Percentiles rank a stretch among this genome's conserved stretches.
Evolutionary conservation across 1,140 invertebrate species (phyloP).

Genomic region (Elymnias hypermnestra): DNA sequence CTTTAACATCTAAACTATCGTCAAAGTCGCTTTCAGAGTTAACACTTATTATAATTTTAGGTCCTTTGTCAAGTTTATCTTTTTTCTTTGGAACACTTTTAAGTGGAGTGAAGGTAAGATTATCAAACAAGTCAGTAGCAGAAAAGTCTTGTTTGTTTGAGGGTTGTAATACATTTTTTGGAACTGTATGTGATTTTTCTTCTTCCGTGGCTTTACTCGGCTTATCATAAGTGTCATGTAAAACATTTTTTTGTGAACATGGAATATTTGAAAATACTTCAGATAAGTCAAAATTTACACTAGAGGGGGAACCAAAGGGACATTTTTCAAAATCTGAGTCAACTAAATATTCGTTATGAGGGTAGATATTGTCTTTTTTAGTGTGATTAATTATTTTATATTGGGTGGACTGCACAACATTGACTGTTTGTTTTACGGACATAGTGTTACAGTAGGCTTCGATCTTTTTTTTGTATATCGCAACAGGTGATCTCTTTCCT

Average conservation of each 20-base stretch:
- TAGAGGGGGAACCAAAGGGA: slow-evolving; percentile 55
- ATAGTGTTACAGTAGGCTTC: slow-evolving; percentile 47
- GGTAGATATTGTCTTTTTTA: slow-evolving; percentile 41
- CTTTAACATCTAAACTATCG: slow-evolving; percentile 48
- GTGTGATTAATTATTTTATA: slow-evolving; percentile 33
- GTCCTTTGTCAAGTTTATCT: slow-evolving; percentile 51
- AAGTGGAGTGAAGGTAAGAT: slow-evolving; percentile 58
- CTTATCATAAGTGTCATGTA: slow-evolving; percentile 55
- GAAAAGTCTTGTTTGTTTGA: slow-evolving; percentile 47
- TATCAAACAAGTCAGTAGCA: slow-evolving; percentile 53
- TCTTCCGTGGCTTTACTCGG: slow-evolving; percentile 25
- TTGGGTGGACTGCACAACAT: slow-evolving; percentile 41
- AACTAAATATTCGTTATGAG: slow-evolving; percentile 30
- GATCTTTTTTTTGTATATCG: slow-evolving; percentile 49
- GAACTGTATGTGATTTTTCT: slow-evolving; percentile 19
- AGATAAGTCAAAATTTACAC: slow-evolving; percentile 51
- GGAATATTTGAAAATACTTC: slow-evolving; percentile 55
- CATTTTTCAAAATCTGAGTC: slow-evolving; percentile 38
- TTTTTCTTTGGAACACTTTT: slow-evolving; percentile 39
- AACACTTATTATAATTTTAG: slow-evolving; percentile 53
- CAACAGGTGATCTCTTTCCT: slow-evolving; percentile 51
- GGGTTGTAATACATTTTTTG: slow-evolving; percentile 50
- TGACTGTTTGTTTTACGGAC: slow-evolving; percentile 40
- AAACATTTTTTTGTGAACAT: slow-evolving; percentile 25
- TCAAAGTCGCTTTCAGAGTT: slow-evolving; percentile 57